These are phyloP conservation scores for Ichneumoninae sp. DNA, from an alignment of 2,888 invertebrate species.

Conservation along the genomic window DNA sequence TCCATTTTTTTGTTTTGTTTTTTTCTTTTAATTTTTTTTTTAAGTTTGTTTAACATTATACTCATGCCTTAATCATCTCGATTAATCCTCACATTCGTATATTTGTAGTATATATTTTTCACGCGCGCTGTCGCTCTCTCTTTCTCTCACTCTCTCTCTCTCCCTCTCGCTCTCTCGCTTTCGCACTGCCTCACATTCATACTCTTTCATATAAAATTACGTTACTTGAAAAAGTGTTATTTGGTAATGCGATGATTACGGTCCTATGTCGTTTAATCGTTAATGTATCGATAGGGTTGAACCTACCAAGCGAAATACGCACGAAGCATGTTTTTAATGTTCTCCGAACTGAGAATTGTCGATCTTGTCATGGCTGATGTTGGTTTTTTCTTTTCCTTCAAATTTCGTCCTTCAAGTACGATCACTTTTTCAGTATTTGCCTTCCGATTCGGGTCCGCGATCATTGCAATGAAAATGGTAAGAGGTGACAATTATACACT, in stretches of 20 bases:
- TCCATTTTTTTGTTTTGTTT: slow-evolving; percentile 9
- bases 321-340: slow-evolving; percentile 37
- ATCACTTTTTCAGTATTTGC: background rate
- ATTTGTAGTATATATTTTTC: slow-evolving; percentile 23
- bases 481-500: slow-evolving; percentile 7
- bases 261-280: slow-evolving; percentile 40
- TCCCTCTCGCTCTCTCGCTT: slow-evolving; percentile 27
- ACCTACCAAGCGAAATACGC: slow-evolving; percentile 56
- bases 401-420: background rate
- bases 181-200: slow-evolving; percentile 48
- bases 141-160: slow-evolving; percentile 12
- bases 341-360: slow-evolving; percentile 49
- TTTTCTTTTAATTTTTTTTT: slow-evolving; percentile 22
- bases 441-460: slow-evolving; percentile 1
- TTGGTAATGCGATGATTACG: slow-evolving; percentile 66
- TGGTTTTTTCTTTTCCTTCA: background rate
- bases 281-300: slow-evolving; percentile 40
- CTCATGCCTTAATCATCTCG: slow-evolving; percentile 36
- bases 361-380: slow-evolving; percentile 12
- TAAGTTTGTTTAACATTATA: slow-evolving; percentile 24
- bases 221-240: slow-evolving; percentile 78
- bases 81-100: slow-evolving; percentile 47
- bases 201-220: slow-evolving; percentile 78
- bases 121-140: slow-evolving; percentile 51
- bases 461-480: slow-evolving; percentile 19